A percentile compares a stretch with the other conserved stretches of the same genome.
Evolutionary conservation across 1,140 invertebrate genomes (phyloP).

Genomic region (Yoshiicerus persimilis): DNA sequence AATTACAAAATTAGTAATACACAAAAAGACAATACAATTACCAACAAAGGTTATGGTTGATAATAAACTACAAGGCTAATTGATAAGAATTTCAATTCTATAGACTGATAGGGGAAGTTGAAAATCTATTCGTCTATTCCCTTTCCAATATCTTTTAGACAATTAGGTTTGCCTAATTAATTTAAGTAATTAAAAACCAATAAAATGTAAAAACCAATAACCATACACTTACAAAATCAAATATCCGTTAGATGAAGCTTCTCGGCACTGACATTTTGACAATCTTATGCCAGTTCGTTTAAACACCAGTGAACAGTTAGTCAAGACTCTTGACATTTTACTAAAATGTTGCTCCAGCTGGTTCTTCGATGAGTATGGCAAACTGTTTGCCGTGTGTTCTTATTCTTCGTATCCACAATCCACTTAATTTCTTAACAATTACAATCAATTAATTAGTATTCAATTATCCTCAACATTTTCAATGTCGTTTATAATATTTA

Average conservation of each 20-base stretch:
- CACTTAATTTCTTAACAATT: no score
- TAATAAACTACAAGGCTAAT: neutral
- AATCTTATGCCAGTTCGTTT: neutral
- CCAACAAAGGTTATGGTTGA: no score
- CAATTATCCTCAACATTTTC: no score
- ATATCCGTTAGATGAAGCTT: neutral
- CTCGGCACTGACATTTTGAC: neutral
- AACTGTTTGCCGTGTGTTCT: no score
- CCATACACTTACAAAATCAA: neutral
- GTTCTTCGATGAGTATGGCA: no score
- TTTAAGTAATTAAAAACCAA: neutral
- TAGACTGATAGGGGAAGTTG: neutral
- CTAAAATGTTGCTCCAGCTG: neutral
- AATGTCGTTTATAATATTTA: no score
- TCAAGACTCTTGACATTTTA: neutral
- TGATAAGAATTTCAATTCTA: neutral
- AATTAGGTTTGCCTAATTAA: neutral
- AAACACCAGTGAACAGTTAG: neutral
- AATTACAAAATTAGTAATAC: no score
- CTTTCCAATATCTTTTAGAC: neutral
- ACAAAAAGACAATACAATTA: no score
- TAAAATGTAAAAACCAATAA: neutral
- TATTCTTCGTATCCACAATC: no score
- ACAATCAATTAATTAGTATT: no score
- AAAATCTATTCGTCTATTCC: neutral